Base-by-base conservation (phyloP, 2,113 vertebrate genomes). In the Pipra filicauda region DNA sequence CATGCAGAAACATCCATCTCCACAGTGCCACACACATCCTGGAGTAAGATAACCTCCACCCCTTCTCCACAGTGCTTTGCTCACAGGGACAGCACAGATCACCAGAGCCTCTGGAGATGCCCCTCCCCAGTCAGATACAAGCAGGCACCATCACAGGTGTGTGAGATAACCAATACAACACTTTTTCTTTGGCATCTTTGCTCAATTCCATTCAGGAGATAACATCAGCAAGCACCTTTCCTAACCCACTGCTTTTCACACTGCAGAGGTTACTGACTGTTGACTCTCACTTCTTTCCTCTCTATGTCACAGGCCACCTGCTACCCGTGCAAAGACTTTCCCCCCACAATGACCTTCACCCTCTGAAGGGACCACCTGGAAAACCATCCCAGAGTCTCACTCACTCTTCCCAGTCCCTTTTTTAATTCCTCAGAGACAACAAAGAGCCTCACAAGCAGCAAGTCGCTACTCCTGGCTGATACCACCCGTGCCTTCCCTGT, bases 21-120 rank as follows among this genome's bases (percentile, higher is more conserved):
- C 28, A 3, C 7, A 0, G 61, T 19, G 21, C 22, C 59, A 39
- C 49, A 23, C 6, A 2, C 21, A 59, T 0, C 41, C 15, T 8
- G 1, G 20, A 76, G n/a, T 33, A 24, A 43, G 43, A 31, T 0
- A 59, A 48, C 44, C 46, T 33, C 73, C 66, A 59, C 21, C 41
- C 64, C 33, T 67, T 67, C 48, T 73, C 24, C 59, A 17, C 3
- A 0, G 27, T 18, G 17, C 31, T 12, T 27, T 17, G 0, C n/a
- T 62, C 28, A 14, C 37, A 28, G 51, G 11, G 31, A 39, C 7
- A 4, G 28, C 61, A 62, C 43, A 64, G 39, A 9, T 15, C 17
- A 1, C 43, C 44, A 14, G 1, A 16, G 9, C 2, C 51, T 12
- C 78, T 35, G 61, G 57, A 75, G 48, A 26, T 37, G 28, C 21